phyloP scores from a whole-genome alignment of 2,113 vertebrate genomes.

The Enhydra lutris region DNA sequence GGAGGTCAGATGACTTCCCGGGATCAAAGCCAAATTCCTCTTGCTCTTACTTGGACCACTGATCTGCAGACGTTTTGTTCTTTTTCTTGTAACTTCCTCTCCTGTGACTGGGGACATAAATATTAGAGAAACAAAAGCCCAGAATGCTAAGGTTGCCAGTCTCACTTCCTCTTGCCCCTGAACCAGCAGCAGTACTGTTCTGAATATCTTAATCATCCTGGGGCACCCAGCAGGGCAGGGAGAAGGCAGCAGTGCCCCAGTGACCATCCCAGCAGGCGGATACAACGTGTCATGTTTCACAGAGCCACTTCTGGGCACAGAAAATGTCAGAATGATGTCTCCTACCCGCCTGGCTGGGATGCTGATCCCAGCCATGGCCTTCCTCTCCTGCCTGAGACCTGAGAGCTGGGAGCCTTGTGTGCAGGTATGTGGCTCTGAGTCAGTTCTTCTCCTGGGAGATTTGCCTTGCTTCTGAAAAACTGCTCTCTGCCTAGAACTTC shows the following conservation, averaged over 20 bases:
- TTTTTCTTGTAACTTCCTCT: constrained; percentile 65
- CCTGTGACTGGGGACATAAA: background rate
- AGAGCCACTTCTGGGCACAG: background rate
- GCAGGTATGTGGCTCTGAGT: constrained; percentile 75
- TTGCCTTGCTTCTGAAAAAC: background rate
- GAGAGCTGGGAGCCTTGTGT: constrained; percentile 66
- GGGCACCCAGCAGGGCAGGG: background rate
- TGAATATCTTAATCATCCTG: background rate
- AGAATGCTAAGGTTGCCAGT: constrained; percentile 52
- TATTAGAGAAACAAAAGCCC: constrained; percentile 42
- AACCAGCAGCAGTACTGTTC: background rate
- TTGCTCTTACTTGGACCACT: background rate
- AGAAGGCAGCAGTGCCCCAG: background rate
- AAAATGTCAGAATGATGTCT: constrained; percentile 68
- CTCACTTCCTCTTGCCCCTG: constrained; percentile 69
- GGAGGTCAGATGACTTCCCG: constrained; percentile 55
- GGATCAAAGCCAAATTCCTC: constrained; percentile 65
- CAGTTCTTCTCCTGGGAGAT: background rate
- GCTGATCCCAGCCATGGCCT: constrained; percentile 62
- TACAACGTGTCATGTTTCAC: background rate
- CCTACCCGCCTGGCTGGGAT: background rate
- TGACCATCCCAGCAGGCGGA: background rate
- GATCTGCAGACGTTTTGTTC: background rate
- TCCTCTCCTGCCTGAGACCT: constrained; percentile 20
- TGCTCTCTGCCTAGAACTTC: background rate